phyloP scores from a whole-genome alignment of 2,113 vertebrate species.

The Oophaga pumilio region DNA sequence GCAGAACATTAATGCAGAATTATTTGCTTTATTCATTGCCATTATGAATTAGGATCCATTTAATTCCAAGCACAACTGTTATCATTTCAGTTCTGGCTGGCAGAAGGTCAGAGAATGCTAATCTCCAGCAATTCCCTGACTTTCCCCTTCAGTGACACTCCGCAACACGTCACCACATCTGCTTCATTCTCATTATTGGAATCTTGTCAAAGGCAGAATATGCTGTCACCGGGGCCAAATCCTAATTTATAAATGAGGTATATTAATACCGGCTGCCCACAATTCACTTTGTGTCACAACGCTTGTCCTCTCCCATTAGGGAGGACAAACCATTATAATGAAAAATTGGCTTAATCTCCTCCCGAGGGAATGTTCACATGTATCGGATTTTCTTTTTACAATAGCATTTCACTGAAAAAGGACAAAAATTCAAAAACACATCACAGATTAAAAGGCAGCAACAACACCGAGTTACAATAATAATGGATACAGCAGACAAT shows the following conservation, averaged over 20 bases:
- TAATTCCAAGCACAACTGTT: background rate
- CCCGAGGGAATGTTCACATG: too few species aligned
- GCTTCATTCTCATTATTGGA: background rate
- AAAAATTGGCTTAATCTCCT: too few species aligned
- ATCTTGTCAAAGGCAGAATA: background rate
- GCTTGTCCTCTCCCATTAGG: too few species aligned
- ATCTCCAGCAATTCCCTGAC: conserved; percentile 1
- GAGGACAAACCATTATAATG: too few species aligned
- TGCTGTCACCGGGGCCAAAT: background rate
- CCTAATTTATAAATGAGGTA: background rate
- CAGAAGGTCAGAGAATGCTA: background rate
- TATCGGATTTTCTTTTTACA: too few species aligned
- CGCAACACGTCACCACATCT: background rate
- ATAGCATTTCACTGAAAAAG: too few species aligned
- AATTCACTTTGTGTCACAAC: background rate
- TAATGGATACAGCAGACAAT: too few species aligned
- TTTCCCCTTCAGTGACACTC: background rate
- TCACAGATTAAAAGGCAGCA: too few species aligned
- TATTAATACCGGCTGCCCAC: background rate
- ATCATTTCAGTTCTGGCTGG: background rate
- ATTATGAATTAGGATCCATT: background rate
- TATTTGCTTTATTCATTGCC: background rate
- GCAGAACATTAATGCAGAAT: background rate
- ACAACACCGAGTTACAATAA: too few species aligned
- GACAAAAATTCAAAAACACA: too few species aligned